These are phyloP conservation scores for Cyrtodaria siliqua DNA, from an alignment of 2,888 invertebrate genomes.

Conservation along the genomic window DNA sequence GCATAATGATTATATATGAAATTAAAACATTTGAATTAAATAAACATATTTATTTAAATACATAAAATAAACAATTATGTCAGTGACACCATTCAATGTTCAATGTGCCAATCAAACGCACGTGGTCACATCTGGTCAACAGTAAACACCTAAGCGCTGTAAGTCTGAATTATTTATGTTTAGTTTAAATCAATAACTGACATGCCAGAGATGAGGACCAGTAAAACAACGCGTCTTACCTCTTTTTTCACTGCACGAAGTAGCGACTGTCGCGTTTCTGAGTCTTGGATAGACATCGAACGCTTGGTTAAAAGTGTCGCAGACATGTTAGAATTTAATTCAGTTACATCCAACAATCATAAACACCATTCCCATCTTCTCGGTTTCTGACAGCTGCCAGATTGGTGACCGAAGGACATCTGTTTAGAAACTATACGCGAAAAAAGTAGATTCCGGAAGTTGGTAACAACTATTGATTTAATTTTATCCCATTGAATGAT, in stretches of 20 bases:
- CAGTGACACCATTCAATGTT: no score
- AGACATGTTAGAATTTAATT: constrained; percentile 45
- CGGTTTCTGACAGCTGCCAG: neutral
- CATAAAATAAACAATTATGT: no score
- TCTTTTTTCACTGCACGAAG: constrained; percentile 94
- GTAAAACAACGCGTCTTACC: constrained; percentile 80
- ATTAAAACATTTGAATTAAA: no score
- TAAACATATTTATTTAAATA: no score
- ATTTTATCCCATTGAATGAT: no score
- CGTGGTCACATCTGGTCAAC: no score
- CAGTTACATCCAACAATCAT: neutral
- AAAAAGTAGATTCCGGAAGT: no score
- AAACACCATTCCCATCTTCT: constrained; percentile 14
- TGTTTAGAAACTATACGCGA: no score
- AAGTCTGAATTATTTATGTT: constrained; percentile 72
- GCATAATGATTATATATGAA: no score
- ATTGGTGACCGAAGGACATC: constrained; percentile 29
- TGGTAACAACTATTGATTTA: no score
- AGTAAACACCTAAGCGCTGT: neutral
- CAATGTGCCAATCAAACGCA: no score
- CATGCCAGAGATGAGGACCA: neutral
- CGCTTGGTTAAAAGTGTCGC: constrained; percentile 43
- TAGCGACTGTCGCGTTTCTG: constrained; percentile 90
- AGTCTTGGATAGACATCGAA: constrained; percentile 72
- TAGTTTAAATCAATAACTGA: constrained; percentile 14